Percentiles rank a stretch among this genome's conserved stretches.
Evolutionary conservation across 2,113 vertebrate genomes (phyloP).

Genomic region (Etheostoma cragini): DNA sequence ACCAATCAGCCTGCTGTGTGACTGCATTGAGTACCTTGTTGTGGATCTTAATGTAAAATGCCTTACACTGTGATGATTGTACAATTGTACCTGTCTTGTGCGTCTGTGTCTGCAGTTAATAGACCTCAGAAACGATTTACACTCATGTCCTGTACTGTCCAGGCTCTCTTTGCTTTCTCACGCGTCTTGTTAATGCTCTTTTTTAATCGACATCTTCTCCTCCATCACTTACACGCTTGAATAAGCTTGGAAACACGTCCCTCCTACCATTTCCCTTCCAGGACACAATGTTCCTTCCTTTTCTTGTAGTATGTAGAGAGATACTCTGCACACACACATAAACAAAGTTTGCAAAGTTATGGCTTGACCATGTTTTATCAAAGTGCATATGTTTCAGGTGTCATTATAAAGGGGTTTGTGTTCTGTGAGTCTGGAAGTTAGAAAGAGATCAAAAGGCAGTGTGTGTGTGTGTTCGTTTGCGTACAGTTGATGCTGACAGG

Average conservation of each 20-base stretch:
- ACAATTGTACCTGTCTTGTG: conserved; percentile 8
- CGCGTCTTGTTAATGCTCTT: conserved; percentile 37
- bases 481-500: background rate
- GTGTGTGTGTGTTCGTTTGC: conserved; percentile 4
- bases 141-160: conserved; percentile 4
- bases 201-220: conserved; percentile 42
- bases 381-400: background rate
- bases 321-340: background rate
- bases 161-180: conserved; percentile 28
- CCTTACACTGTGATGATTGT: background rate
- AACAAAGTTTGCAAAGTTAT: background rate
- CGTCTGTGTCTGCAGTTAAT: conserved; percentile 22
- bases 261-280: conserved; percentile 26
- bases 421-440: background rate
- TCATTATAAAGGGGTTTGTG: conserved; percentile 3
- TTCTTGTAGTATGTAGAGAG: background rate
- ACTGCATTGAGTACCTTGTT: conserved; percentile 1
- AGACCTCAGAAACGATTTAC: conserved; percentile 17
- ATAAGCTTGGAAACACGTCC: conserved; percentile 50
- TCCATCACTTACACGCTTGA: conserved; percentile 34
- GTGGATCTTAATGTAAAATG: background rate
- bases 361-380: background rate
- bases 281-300: conserved; percentile 10
- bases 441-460: conserved; percentile 16
- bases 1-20: background rate